phyloP scores from a whole-genome alignment of 2,888 invertebrate species.

The Folsomia manolachei region DNA sequence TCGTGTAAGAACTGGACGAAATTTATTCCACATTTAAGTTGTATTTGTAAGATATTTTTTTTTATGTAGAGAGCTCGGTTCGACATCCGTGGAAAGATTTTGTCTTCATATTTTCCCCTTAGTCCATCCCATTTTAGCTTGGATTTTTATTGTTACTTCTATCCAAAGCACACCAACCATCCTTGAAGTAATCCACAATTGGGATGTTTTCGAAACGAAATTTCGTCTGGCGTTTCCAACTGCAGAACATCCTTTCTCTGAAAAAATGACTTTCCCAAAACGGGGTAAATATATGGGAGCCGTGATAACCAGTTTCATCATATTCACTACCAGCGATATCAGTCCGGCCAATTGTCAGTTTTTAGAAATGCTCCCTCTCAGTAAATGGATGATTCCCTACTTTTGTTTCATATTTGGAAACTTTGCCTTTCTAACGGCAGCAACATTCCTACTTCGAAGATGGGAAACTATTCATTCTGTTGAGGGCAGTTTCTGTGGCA shows the following conservation, averaged over 20 bases:
- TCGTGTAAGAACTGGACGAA: too few relatives aligned
- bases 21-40: background rate
- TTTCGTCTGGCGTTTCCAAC: background rate
- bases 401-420: background rate
- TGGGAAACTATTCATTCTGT: background rate
- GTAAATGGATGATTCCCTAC: background rate
- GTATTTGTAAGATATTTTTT: background rate
- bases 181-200: background rate
- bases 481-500: background rate
- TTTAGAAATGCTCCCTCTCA: background rate
- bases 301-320: background rate
- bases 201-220: background rate
- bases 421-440: background rate
- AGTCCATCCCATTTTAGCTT: background rate
- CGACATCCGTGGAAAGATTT: background rate
- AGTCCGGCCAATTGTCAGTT: background rate
- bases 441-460: background rate
- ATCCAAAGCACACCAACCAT: background rate
- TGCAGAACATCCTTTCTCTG: background rate
- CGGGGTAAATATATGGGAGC: background rate
- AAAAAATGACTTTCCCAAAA: background rate
- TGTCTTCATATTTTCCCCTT: background rate
- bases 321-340: background rate
- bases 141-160: background rate
- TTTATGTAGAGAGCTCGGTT: too few relatives aligned